A percentile compares a stretch with the other conserved stretches of the same genome.
These are phyloP conservation scores for Saccostrea echinata DNA, from an alignment of 1,140 invertebrate genomes.

Conservation along the genomic window DNA sequence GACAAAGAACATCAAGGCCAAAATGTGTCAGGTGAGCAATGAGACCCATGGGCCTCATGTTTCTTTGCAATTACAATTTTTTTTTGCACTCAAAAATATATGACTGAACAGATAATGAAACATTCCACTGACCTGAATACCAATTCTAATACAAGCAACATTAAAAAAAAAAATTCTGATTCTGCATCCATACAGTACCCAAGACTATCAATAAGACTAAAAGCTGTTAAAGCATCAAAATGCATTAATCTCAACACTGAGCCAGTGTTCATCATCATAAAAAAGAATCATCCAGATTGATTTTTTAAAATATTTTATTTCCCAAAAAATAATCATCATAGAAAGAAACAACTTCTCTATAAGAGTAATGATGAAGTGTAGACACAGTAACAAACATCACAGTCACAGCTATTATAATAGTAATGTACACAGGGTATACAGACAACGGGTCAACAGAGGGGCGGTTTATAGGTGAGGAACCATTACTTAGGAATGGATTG, in stretches of 20 bases:
- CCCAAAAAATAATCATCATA: slow-evolving; percentile 28
- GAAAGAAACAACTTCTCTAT: slow-evolving; percentile 30
- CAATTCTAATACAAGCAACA: no score
- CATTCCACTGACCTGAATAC: no score
- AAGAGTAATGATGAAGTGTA: neutral
- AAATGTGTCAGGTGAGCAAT: no score
- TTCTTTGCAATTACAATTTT: no score
- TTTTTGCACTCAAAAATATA: no score
- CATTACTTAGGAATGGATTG: neutral
- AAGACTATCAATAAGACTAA: no score
- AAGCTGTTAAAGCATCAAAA: neutral
- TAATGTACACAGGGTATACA: neutral
- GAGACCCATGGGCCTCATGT: no score
- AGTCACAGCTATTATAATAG: slow-evolving; percentile 25
- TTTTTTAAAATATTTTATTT: neutral
- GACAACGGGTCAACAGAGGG: neutral
- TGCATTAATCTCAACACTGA: neutral
- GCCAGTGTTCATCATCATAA: neutral
- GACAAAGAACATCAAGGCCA: no score
- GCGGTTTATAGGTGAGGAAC: neutral
- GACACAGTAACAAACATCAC: slow-evolving; percentile 17
- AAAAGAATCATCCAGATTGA: neutral
- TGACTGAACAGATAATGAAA: no score
- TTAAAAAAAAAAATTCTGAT: no score
- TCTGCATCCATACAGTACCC: no score